Conservation (phyloP, 2,888 invertebrate genomes). For the Minunthozetes semirufus region DNA sequence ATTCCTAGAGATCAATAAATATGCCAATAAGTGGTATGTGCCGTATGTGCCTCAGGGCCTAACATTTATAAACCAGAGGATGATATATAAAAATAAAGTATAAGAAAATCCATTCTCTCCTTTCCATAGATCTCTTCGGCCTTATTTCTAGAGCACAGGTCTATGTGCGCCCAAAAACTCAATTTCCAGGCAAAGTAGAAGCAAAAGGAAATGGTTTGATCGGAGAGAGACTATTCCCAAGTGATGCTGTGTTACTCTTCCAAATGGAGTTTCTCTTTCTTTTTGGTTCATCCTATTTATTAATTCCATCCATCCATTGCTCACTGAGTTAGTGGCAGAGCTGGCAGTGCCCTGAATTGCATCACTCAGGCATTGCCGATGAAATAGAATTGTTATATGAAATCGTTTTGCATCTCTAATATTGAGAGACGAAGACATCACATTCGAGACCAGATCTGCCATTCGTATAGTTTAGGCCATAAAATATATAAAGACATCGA, state of each 20-base stretch:
- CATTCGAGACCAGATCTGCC: background rate
- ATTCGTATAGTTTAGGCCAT: background rate
- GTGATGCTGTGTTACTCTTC: background rate
- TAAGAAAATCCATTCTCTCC: background rate
- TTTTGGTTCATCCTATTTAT: too few relatives aligned
- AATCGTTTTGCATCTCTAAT: background rate
- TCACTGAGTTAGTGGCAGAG: background rate
- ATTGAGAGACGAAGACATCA: conserved; percentile 7
- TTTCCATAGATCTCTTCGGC: background rate
- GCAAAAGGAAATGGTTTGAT: background rate
- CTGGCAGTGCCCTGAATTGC: background rate
- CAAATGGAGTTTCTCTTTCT: background rate
- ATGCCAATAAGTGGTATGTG: too few relatives aligned
- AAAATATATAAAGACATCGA: background rate
- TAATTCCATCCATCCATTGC: background rate
- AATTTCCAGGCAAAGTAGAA: background rate
- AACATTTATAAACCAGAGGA: too few relatives aligned
- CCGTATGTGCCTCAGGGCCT: too few relatives aligned
- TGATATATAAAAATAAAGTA: too few relatives aligned
- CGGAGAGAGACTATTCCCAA: background rate
- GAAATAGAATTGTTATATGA: background rate
- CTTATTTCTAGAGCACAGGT: background rate
- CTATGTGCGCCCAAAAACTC: background rate
- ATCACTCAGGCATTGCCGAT: background rate
- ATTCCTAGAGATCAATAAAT: too few relatives aligned